Evolutionary conservation across 1,140 invertebrate species (phyloP).

Genomic region (Leptoteleia sp.): DNA sequence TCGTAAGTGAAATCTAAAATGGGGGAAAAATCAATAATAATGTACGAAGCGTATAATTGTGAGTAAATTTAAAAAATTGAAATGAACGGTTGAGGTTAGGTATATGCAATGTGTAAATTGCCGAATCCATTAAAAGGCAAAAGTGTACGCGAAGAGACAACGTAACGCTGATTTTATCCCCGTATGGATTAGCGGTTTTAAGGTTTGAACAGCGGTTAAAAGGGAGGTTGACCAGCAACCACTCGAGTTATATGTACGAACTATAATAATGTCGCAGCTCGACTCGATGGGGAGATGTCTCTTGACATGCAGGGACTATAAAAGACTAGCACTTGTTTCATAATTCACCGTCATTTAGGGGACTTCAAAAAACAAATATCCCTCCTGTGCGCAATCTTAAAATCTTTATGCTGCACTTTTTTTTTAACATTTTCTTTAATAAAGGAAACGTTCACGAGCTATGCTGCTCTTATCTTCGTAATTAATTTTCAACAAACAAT

Average conservation of each 20-base stretch:
- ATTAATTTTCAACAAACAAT: no score
- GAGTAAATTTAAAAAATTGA: no score
- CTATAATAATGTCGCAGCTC: conserved; percentile 42
- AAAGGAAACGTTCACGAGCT: no score
- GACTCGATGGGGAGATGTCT: conserved; percentile 30
- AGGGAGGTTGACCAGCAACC: conserved; percentile 57
- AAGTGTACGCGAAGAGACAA: conserved; percentile 32
- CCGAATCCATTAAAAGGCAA: conserved; percentile 17
- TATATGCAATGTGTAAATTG: no score
- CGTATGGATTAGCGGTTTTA: conserved; percentile 52
- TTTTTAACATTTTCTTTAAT: no score
- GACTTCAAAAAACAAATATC: conserved; percentile 56
- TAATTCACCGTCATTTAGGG: conserved; percentile 54
- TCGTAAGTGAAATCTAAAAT: no score
- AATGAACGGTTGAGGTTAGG: no score
- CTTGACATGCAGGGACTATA: conserved; percentile 42
- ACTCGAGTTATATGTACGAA: conserved; percentile 46
- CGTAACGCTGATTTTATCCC: conserved; percentile 35
- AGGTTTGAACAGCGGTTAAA: conserved; percentile 51
- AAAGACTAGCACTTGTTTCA: conserved; percentile 60
- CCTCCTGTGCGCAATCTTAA: conserved; percentile 27
- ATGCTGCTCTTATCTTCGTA: no score
- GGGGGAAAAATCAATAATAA: no score
- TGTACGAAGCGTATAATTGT: no score
- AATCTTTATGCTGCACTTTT: conserved; percentile 46